A percentile compares a stretch with the other conserved stretches of the same genome.
These are phyloP conservation scores for Siphonodentalium dalli DNA, from an alignment of 2,888 invertebrate species.

Conservation along the genomic window DNA sequence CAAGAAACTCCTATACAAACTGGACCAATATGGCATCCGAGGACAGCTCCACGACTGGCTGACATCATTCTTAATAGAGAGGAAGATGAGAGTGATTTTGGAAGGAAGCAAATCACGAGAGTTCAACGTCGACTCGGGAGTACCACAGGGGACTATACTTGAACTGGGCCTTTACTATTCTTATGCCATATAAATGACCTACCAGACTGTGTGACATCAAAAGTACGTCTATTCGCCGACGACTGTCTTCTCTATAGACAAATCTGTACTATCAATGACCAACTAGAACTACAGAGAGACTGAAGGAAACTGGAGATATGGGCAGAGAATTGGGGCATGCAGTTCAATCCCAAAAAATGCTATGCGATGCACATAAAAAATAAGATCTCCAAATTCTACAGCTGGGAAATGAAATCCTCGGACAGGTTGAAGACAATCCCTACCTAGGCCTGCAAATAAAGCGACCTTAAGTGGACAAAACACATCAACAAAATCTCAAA, in stretches of 20 bases:
- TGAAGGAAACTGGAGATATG: conserved; percentile 8
- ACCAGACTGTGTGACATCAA: conserved; percentile 9
- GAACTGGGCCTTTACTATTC: conserved; percentile 11
- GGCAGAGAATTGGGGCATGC: conserved; percentile 14
- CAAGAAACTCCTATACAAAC: conserved; percentile 14
- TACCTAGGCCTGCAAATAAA: too few species aligned
- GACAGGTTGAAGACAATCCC: conserved; percentile 9
- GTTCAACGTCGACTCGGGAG: conserved; percentile 7
- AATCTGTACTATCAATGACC: conserved; percentile 12
- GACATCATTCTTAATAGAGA: background rate
- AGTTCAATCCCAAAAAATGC: conserved; percentile 18
- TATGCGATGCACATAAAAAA: conserved; percentile 2
- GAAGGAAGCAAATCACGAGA: conserved; percentile 3
- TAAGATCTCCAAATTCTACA: conserved; percentile 13
- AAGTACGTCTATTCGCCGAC: conserved; percentile 16
- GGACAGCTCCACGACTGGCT: conserved; percentile 8
- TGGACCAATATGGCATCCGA: conserved; percentile 6
- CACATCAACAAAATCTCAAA: conserved; percentile 18
- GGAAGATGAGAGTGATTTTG: conserved; percentile 6
- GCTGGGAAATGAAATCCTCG: background rate
- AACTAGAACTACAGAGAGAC: conserved; percentile 10
- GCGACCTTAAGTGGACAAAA: conserved; percentile 17
- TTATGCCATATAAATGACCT: conserved; percentile 15
- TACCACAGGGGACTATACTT: conserved; percentile 16
- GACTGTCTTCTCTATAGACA: conserved; percentile 14